phyloP scores from a whole-genome alignment of 2,888 invertebrate species.

The Asteroscopus sphinx region DNA sequence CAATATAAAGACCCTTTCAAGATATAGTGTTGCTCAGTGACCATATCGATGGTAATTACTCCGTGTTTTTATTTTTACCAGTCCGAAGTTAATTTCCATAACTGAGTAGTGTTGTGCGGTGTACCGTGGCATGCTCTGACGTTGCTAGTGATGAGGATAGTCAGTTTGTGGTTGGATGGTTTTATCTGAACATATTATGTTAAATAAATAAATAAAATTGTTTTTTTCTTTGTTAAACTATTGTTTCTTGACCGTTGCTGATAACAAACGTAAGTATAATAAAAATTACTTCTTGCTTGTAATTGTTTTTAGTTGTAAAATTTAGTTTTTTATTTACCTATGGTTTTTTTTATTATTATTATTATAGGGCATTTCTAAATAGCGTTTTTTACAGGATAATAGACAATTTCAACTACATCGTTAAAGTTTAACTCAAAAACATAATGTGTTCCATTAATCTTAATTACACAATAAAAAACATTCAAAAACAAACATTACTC shows the following conservation, averaged over 20 bases:
- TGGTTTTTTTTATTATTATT: too few relatives aligned
- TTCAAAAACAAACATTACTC: slow-evolving; percentile 24
- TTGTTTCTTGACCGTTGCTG: too few relatives aligned
- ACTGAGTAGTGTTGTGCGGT: slow-evolving; percentile 81
- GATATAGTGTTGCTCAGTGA: slow-evolving; percentile 77
- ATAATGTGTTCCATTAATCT: slow-evolving; percentile 36
- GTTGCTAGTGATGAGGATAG: slow-evolving; percentile 70
- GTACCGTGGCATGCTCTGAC: slow-evolving; percentile 79
- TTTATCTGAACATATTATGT: neutral
- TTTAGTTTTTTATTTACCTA: too few relatives aligned
- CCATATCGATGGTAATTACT: slow-evolving; percentile 82
- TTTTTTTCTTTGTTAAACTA: too few relatives aligned
- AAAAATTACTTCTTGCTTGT: too few relatives aligned
- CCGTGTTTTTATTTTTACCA: slow-evolving; percentile 85
- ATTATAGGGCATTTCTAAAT: too few relatives aligned
- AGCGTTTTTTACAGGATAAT: too few relatives aligned
- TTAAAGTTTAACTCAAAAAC: slow-evolving; percentile 5
- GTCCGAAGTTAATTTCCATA: slow-evolving; percentile 85
- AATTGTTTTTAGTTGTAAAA: too few relatives aligned
- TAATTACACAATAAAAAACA: slow-evolving; percentile 23
- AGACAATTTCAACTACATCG: neutral
- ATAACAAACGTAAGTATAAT: too few relatives aligned
- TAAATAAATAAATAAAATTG: too few relatives aligned
- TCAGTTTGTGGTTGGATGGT: slow-evolving; percentile 53
- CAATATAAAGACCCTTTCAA: slow-evolving; percentile 70